These are phyloP conservation scores for Megaceryle alcyon DNA, from an alignment of 2,797 vertebrate species.

Conservation along the genomic window DNA sequence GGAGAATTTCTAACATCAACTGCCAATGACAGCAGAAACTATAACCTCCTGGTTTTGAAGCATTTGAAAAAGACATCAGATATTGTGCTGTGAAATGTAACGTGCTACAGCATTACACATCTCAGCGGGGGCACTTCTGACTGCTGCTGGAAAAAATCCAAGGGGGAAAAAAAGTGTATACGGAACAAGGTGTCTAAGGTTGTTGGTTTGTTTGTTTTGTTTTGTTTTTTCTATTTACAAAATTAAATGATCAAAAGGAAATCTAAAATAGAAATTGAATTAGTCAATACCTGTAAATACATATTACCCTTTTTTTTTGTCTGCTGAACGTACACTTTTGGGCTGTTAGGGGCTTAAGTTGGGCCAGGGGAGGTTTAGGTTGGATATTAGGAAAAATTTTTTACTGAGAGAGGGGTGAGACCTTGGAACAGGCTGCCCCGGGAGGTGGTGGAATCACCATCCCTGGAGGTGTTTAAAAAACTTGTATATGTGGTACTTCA, in stretches of 20 bases:
- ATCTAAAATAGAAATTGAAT: not conserved
- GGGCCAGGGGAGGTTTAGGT: no score
- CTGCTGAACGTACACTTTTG: no score
- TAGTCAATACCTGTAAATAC: not conserved
- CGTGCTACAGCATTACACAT: not conserved
- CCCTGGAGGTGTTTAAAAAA: no score
- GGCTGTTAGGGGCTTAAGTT: no score
- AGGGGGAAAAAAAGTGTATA: not conserved
- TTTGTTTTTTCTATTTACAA: not conserved
- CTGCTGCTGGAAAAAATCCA: not conserved
- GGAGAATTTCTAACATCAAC: not conserved
- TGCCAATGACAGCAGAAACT: not conserved
- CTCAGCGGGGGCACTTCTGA: not conserved
- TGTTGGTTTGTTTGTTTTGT: not conserved
- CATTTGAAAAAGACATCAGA: not conserved
- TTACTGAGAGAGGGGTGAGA: no score
- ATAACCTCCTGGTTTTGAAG: not conserved
- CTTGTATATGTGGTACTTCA: no score
- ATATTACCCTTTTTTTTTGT: not conserved
- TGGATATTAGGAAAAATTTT: no score
- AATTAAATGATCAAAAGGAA: not conserved
- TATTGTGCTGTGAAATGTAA: rapidly evolving
- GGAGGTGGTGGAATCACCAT: no score
- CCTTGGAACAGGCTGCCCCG: no score
- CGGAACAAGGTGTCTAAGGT: not conserved